phyloP scores from a whole-genome alignment of 2,113 vertebrate species.

The Cyanoramphus novaezelandiae region DNA sequence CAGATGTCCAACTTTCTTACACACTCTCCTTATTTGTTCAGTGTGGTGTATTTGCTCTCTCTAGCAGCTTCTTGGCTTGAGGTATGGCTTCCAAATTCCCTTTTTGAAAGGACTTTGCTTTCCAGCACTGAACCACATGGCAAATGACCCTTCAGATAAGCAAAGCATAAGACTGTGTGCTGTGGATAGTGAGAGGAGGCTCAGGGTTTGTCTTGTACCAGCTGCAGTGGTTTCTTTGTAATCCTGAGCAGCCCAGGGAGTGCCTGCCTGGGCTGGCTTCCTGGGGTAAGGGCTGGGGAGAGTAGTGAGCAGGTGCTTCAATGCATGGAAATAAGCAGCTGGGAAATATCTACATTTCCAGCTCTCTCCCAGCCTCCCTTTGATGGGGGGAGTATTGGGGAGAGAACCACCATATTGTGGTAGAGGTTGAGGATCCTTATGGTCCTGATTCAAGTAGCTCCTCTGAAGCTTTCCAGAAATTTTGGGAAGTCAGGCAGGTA shows the following conservation, averaged over 20 bases:
- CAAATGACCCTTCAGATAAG: background rate
- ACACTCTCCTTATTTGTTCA: background rate
- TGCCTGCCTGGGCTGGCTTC: background rate
- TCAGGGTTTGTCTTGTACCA: background rate
- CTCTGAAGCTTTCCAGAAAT: background rate
- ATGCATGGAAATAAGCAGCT: background rate
- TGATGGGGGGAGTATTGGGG: background rate
- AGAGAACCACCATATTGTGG: background rate
- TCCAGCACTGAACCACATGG: background rate
- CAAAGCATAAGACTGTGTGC: accelerated
- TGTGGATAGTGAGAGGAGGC: background rate
- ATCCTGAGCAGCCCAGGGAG: background rate
- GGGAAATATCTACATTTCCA: background rate
- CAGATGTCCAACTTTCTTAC: background rate
- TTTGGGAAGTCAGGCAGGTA: background rate
- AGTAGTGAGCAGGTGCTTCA: background rate
- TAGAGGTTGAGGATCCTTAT: background rate
- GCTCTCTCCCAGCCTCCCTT: background rate
- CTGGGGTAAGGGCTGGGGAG: background rate
- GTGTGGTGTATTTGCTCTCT: background rate
- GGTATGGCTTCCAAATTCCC: background rate
- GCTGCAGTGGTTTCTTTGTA: background rate
- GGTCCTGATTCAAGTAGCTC: background rate
- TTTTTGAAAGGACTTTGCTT: background rate
- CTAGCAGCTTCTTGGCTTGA: background rate